Evolutionary conservation across 2,113 vertebrate genomes (phyloP).

Genomic region (Crotalus horridus): DNA sequence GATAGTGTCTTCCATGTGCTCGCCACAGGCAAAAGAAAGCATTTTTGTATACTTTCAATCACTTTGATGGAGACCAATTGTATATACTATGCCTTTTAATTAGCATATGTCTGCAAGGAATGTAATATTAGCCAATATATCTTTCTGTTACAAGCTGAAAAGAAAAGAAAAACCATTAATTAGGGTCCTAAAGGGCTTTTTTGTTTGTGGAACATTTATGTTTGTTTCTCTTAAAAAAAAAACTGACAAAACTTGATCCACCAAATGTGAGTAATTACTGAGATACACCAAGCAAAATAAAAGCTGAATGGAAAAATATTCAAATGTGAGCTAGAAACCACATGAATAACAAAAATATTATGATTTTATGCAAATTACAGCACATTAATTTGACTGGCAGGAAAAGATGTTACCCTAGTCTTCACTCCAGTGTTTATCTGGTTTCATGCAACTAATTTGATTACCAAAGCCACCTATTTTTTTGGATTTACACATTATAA

Average conservation of each 20-base stretch:
- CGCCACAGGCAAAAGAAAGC: constrained; percentile 35
- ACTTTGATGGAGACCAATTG: constrained; percentile 35
- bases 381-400: neutral
- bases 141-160: constrained; percentile 35
- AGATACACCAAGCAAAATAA: neutral
- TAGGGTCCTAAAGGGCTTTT: constrained; percentile 20
- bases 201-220: constrained; percentile 10
- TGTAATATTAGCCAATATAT: constrained; percentile 29
- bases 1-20: constrained; percentile 9
- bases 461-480: neutral
- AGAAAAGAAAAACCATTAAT: constrained; percentile 28
- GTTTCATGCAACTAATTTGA: neutral
- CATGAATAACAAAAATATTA: neutral
- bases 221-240: constrained; percentile 5
- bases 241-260: neutral
- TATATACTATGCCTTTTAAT: constrained; percentile 11
- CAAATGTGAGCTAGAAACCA: neutral
- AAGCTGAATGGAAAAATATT: neutral
- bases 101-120: constrained; percentile 36
- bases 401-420: neutral
- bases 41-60: constrained; percentile 35
- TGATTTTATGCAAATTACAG: neutral
- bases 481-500: neutral
- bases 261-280: neutral
- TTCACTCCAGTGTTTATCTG: neutral